These are phyloP conservation scores for Cygnus olor DNA, from an alignment of 2,797 vertebrate species.

Conservation along the genomic window DNA sequence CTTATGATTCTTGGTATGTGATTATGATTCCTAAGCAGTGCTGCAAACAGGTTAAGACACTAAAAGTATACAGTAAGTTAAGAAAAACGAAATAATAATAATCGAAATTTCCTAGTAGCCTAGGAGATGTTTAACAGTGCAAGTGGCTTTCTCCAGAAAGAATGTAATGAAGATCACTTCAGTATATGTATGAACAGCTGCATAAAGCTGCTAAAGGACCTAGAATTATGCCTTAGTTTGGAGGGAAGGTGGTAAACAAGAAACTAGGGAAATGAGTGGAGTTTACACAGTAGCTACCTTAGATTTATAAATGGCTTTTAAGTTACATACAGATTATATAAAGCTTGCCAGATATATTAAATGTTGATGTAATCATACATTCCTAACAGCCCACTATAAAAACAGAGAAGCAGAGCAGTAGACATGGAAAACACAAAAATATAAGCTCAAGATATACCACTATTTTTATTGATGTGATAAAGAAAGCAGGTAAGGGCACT, in stretches of 20 bases:
- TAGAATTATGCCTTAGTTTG: not conserved
- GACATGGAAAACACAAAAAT: not conserved
- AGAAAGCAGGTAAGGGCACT: not conserved
- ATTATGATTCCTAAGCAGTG: not conserved
- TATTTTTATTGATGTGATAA: not conserved
- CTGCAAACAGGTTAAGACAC: not conserved
- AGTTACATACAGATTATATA: no score
- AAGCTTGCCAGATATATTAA: not conserved
- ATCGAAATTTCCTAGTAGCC: not conserved
- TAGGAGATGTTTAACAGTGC: not conserved
- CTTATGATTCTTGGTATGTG: not conserved
- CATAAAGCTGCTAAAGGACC: not conserved
- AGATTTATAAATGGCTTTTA: not conserved
- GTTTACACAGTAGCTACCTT: not conserved
- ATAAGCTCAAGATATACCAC: not conserved
- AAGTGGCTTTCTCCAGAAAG: not conserved
- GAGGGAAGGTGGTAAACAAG: not conserved
- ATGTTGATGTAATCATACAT: no score
- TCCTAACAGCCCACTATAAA: not conserved
- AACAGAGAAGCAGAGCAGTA: not conserved
- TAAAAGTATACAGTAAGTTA: not conserved
- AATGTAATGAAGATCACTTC: not conserved
- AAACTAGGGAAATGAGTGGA: not conserved
- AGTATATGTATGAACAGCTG: not conserved
- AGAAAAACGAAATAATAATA: not conserved